Evolutionary conservation across 2,797 vertebrate genomes (phyloP).

Genomic region (Pseudomugil tenellus): DNA sequence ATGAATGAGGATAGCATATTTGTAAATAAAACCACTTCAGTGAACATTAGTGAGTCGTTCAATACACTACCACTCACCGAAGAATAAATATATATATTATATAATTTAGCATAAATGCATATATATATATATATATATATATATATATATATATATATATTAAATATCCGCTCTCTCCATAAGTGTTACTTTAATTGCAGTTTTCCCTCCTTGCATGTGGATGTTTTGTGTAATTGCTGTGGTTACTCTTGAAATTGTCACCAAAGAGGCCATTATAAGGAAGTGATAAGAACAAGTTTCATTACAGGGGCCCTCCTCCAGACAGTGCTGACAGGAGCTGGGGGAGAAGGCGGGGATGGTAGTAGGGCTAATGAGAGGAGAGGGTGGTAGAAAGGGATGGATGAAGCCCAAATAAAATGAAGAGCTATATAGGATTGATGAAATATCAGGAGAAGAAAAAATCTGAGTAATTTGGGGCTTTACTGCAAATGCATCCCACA

Average conservation of each 20-base stretch:
- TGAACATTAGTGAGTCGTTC: too few species aligned
- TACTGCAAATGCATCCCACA: slow-evolving; percentile 12
- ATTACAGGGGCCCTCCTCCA: slow-evolving; percentile 62
- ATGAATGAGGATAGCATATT: too few species aligned
- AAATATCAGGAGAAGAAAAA: slow-evolving; percentile 29
- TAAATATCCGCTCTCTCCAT: slow-evolving; percentile 16
- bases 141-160: background rate
- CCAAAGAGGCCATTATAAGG: slow-evolving; percentile 50
- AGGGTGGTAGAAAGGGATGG: slow-evolving; percentile 46
- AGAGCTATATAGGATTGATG: slow-evolving; percentile 49
- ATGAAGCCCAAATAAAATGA: slow-evolving; percentile 63
- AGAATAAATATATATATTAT: too few species aligned
- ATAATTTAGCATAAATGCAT: too few species aligned
- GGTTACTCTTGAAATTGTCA: slow-evolving; percentile 52
- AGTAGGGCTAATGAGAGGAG: slow-evolving; percentile 23
- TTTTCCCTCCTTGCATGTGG: slow-evolving; percentile 42
- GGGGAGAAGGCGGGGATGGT: slow-evolving; percentile 3
- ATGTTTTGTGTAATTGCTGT: slow-evolving; percentile 66
- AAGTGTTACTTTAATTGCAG: slow-evolving; percentile 47
- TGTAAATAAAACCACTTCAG: too few species aligned
- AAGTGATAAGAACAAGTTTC: slow-evolving; percentile 66
- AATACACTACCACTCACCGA: too few species aligned
- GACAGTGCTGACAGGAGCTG: slow-evolving; percentile 47
- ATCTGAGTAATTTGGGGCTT: slow-evolving; percentile 10
- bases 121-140: too few species aligned